Evolutionary conservation across 1,140 invertebrate genomes (phyloP), one percentile per base, ranked within the genome.

Genomic region (Pectinophora gossypiella): DNA sequence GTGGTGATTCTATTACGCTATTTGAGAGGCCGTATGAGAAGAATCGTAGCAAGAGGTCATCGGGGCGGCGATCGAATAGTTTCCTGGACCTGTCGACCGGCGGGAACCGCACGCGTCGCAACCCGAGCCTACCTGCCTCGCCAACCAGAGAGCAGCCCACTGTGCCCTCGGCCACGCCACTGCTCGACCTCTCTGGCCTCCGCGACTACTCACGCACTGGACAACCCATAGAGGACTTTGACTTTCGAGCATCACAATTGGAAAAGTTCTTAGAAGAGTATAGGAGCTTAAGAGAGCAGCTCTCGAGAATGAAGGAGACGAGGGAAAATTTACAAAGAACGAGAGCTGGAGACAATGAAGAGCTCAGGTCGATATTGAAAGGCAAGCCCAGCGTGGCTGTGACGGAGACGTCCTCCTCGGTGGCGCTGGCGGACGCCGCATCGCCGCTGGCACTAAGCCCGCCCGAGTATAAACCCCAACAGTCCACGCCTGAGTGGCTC

Each of bases 201-300:
- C 70, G 82, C 51, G 79, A 84, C 48, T 86, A 87, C 44, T 78
- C 80, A 1, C 70, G 80, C 3, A 68, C 78, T 0, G 79, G 80
- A 15, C 86, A 88, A 56, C 87, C 89, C 1, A 78, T 89, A 19
- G 80, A 85, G 18, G 82, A 85, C 46, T 94, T 93, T 70, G 93
- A 94, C 62, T 94, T 94, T 73, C 91, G 94, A 72, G 92, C 93
- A 0, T 92, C 93, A 2, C 93, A 95, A 69, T 76, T 95, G 38
- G 93, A 94, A 67, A 90, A 91, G 22, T 94, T 94, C 73, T 88
- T 94, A 20, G 92, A 94, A 68, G 93, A 95, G 64, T 95, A 95
- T 68, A 88, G 92, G 58, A 91, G 87, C 62, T 88, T 95, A 38
- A 92, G 94, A 73, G 92, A 94, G 72, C 93, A 94, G 72, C 73